A percentile compares a stretch with the other conserved stretches of the same genome.
These are phyloP conservation scores for Gallinago media DNA, from an alignment of 2,113 vertebrate genomes.

Conservation along the genomic window DNA sequence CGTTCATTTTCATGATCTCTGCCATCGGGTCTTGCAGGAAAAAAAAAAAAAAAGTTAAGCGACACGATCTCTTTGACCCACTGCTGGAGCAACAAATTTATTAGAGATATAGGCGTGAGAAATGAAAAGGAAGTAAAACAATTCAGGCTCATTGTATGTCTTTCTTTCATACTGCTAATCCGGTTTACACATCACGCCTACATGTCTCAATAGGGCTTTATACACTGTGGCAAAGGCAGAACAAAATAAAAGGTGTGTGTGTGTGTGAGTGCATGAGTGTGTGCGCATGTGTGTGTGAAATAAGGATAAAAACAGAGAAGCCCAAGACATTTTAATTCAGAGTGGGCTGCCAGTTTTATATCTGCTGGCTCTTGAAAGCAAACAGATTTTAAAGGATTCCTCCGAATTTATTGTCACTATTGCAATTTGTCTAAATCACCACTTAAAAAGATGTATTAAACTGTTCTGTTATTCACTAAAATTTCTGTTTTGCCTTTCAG, in stretches of 20 bases:
- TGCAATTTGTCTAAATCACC: background rate
- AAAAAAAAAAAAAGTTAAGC: conserved; percentile 47
- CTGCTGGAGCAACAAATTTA: conserved; percentile 85
- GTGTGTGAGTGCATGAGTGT: background rate
- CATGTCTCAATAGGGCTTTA: conserved; percentile 84
- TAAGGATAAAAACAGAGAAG: conserved; percentile 38
- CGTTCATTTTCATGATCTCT: conserved; percentile 67
- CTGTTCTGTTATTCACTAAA: background rate
- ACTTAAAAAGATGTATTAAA: background rate
- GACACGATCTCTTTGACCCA: conserved; percentile 80
- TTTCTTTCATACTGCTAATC: conserved; percentile 87
- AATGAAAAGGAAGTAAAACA: conserved; percentile 88
- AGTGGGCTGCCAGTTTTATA: conserved; percentile 36
- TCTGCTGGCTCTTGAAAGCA: conserved; percentile 9
- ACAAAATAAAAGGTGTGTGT: conserved; percentile 80
- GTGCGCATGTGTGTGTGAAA: background rate
- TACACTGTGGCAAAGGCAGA: conserved; percentile 79
- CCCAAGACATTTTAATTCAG: conserved; percentile 61
- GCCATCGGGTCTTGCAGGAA: conserved; percentile 26
- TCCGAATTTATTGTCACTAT: background rate
- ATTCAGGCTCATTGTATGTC: conserved; percentile 83
- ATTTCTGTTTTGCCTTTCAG: background rate
- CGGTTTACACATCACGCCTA: conserved; percentile 87
- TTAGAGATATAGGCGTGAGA: conserved; percentile 84
- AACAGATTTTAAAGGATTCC: conserved; percentile 8